Evolutionary conservation across 2,113 vertebrate genomes (phyloP), one percentile per base, ranked within the genome.

Genomic region (Paramormyrops kingsleyae): DNA sequence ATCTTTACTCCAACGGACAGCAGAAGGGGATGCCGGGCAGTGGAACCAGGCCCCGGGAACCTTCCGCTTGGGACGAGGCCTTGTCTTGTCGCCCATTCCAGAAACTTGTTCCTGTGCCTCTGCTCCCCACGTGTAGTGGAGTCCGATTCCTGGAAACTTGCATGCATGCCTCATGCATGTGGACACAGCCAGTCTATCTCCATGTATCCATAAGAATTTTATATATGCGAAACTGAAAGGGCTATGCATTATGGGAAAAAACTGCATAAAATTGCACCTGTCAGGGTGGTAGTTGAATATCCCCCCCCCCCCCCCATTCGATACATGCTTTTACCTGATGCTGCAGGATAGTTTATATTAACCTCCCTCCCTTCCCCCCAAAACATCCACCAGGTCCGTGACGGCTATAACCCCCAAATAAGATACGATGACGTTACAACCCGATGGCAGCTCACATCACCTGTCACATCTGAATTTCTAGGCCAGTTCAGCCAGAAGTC

Each of bases 401-500:
- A 31, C 13, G 70, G 31, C n/a, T 74, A 74, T 74, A 74, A 74
- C 70, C 70, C 70, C n/a, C 70, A 74, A 74, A 17, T 35, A 31
- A 35, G 27, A 39, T 39, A 74, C 5, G 13, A 35, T 74, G 27
- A 74, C 31, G 70, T 39, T 77, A 77, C 35, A 35, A 15, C 70
- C 4, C 5, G 5, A 35, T 7, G 31, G 15, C 70, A 77, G 31
- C 35, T 19, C 70, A 39, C 31, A 17, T 77, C 70, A 39, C 70
- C 70, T 39, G 70, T 19, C 70, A 39, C 31, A 42, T 77, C 70
- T 77, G 70, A 77, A 77, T 77, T 77, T 77, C 70, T 42, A 39
- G 70, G 70, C 70, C 70, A 77, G 70, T 77, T 77, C 70, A 77
- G 31, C 70, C 70, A 77, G 70, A 39, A 77, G 70, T 77, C 70